phyloP scores from a whole-genome alignment of 2,797 vertebrate species.

The Gephyroberyx darwinii region DNA sequence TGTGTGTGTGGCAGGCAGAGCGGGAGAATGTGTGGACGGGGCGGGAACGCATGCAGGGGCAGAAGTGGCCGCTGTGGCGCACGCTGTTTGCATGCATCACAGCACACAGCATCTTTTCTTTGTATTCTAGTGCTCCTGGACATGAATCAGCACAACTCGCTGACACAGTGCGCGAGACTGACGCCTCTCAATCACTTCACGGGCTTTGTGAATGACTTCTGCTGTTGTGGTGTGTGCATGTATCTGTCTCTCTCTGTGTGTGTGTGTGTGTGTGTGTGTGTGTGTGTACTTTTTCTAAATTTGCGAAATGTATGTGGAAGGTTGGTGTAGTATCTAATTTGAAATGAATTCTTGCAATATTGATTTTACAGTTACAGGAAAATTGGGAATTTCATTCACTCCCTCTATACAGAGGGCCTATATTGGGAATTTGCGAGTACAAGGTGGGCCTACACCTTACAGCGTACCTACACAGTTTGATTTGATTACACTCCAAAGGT shows the following conservation, averaged over 20 bases:
- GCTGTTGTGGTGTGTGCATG: background rate
- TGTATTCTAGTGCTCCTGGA: background rate
- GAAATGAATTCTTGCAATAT: too few species aligned
- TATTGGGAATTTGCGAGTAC: background rate
- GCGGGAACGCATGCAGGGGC: slow-evolving; percentile 6
- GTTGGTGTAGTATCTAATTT: too few species aligned
- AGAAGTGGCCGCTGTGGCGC: slow-evolving; percentile 31
- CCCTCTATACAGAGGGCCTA: background rate
- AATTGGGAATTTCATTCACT: background rate
- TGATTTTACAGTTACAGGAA: too few species aligned
- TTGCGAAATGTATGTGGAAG: too few species aligned
- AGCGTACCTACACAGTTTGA: background rate
- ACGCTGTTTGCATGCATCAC: slow-evolving; percentile 40
- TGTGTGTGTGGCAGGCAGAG: background rate
- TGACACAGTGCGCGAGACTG: background rate
- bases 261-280: background rate
- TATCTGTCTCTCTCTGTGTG: slow-evolving; percentile 16
- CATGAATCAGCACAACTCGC: slow-evolving; percentile 21
- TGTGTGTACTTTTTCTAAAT: background rate
- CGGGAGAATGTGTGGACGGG: background rate
- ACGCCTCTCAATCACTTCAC: slow-evolving; percentile 16
- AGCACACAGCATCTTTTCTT: slow-evolving; percentile 16
- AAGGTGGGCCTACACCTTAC: background rate
- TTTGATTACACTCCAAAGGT: background rate
- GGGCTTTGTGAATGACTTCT: slow-evolving; percentile 15